Conservation (phyloP, 1,140 invertebrate species). For the Copidosoma floridanum region DNA sequence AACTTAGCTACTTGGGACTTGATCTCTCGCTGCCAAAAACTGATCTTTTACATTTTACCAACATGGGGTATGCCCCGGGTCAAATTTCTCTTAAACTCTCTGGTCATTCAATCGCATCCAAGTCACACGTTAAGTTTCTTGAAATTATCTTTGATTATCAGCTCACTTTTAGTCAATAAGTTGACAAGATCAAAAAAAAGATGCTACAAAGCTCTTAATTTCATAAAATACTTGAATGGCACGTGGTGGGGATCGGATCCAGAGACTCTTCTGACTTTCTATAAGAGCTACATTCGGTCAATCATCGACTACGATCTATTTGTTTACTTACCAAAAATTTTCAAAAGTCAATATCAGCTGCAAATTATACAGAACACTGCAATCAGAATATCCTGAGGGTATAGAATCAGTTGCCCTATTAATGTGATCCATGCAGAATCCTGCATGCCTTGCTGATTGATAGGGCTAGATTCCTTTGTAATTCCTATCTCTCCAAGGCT, state of each 20-base stretch:
- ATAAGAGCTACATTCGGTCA: conserved; percentile 15
- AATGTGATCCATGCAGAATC: conserved; percentile 25
- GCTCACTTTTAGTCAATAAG: no score
- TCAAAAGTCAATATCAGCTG: not conserved
- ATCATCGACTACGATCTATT: conserved; percentile 17
- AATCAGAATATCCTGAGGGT: conserved; percentile 9
- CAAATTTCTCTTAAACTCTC: no score
- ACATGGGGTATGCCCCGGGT: no score
- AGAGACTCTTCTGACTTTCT: not conserved
- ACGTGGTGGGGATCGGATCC: conserved; percentile 20
- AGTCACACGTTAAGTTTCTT: no score
- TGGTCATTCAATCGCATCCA: no score
- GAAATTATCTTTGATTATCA: no score
- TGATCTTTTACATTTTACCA: no score
- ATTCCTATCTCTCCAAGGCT: not conserved
- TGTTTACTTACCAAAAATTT: conserved; percentile 1
- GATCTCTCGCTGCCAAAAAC: no score
- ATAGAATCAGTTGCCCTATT: no score
- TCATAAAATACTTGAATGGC: conserved; percentile 12
- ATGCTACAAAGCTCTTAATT: conserved; percentile 12
- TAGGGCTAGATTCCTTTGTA: not conserved
- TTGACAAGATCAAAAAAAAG: no score
- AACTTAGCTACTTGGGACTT: no score
- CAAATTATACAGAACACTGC: no score
- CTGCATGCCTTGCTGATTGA: not conserved